Evolutionary conservation across 2,797 vertebrate species (phyloP).

Genomic region (Enteromius unitaeniatus): DNA sequence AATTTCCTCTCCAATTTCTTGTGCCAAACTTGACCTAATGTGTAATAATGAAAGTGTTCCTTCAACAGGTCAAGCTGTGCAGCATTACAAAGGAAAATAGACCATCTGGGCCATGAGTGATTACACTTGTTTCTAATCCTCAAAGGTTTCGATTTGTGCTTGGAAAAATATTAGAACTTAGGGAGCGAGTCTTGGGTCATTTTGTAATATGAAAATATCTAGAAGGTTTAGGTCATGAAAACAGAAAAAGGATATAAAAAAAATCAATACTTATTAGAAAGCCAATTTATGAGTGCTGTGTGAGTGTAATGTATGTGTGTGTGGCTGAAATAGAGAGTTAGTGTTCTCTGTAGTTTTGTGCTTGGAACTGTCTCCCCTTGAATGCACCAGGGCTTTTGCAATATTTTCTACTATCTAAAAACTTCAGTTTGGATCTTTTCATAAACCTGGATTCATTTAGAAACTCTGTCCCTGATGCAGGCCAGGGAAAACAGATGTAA

Average conservation of each 20-base stretch:
- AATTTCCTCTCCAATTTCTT: slow-evolving; percentile 54
- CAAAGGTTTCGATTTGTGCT: slow-evolving; percentile 10
- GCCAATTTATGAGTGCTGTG: slow-evolving; percentile 8
- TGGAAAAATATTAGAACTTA: background rate
- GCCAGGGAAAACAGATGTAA: slow-evolving; percentile 62
- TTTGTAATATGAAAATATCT: slow-evolving; percentile 31
- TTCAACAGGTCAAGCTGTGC: slow-evolving; percentile 58
- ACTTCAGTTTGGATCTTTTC: background rate
- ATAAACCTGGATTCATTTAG: background rate
- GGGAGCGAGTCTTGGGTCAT: slow-evolving; percentile 4
- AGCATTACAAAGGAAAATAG: slow-evolving; percentile 38
- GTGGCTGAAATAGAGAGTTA: slow-evolving; percentile 10
- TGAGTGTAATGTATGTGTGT: slow-evolving; percentile 19
- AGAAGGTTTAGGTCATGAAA: background rate
- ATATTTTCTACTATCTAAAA: background rate
- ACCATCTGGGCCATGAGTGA: background rate
- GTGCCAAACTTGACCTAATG: slow-evolving; percentile 46
- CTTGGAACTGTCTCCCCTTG: slow-evolving; percentile 60
- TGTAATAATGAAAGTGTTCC: slow-evolving; percentile 52
- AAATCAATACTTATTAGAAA: slow-evolving; percentile 7
- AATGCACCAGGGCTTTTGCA: slow-evolving; percentile 41
- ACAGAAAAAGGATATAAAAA: slow-evolving; percentile 1
- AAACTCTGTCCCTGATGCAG: slow-evolving; percentile 28
- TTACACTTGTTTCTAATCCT: slow-evolving; percentile 20
- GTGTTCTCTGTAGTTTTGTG: slow-evolving; percentile 41